Base-by-base conservation (phyloP, 2,888 invertebrate genomes). In the Lobophora halterata region DNA sequence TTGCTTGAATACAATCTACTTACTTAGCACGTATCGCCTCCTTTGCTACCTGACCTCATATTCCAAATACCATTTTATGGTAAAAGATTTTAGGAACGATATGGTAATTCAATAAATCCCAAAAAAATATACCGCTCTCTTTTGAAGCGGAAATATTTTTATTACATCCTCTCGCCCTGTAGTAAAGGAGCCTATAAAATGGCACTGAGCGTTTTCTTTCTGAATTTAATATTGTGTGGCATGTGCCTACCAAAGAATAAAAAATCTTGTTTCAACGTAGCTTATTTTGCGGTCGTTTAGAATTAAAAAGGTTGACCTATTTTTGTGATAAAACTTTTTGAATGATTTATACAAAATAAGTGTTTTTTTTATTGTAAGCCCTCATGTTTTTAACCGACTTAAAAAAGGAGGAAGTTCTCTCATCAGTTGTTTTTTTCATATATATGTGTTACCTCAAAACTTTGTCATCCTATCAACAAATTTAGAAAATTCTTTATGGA, bases 151-250 rank as follows among this genome's bases (percentile, higher is more conserved):
- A 25, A 35, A 18, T 27, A 31, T 31, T 31, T 41, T 35, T 41
- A 41, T 31, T 31, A 31, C 26, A 35, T 18, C 14, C 8, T 8
- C 3, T 14, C 5, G n/a, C n/a, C n/a, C n/a, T n/a, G n/a, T 17
- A 17, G 25, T 14, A 17, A 7, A 21, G 31, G 41, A 18, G 18
- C 30, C 35, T 21, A 42, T 41, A 41, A 41, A 33, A 31, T 24
- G 27, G 19, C 11, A 24, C 20, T 3, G 27, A 21, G 18, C 27
- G 35, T 35, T 31, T 33, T 33, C 18, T n/a, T 20, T 19, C 27
- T 14, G 31, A 36, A 31, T 32, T 31, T 36, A 24, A 42, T 32
- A 36, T 42, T 36, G 35, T 35, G 25, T 40, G 25, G 28, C 33
- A 40, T 25, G 20, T 23, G 31, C 31, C 21, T 18, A 31, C 35